Evolutionary conservation across 37 sponge, comb jelly and placozoan genomes (phyloP).

Genomic region (Lycopodina hypogea): DNA sequence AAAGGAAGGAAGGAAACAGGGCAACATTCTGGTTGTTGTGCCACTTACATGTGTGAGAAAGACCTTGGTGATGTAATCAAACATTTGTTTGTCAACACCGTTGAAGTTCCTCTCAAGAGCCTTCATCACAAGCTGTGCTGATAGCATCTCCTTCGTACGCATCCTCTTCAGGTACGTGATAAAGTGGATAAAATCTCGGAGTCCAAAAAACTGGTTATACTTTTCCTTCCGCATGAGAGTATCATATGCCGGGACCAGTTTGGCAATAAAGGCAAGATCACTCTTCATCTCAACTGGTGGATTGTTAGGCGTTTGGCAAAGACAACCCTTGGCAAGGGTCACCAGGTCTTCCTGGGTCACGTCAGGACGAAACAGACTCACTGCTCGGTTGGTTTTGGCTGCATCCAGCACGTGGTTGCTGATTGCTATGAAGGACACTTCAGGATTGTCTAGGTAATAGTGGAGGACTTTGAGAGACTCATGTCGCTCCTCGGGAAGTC

Average conservation of each 20-base stretch:
- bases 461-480: conserved; percentile 94
- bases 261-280: conserved; percentile 34
- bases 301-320: conserved; percentile 41
- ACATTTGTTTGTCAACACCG: conserved; percentile 55
- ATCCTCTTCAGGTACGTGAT: conserved; percentile 70
- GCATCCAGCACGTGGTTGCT: conserved; percentile 92
- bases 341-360: conserved; percentile 55
- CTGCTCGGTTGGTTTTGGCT: conserved; percentile 90
- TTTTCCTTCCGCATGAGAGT: conserved; percentile 36
- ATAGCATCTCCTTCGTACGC: conserved; percentile 30
- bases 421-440: conserved; percentile 92
- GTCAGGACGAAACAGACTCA: conserved; percentile 79
- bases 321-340: conserved; percentile 66
- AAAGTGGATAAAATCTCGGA: conserved; percentile 88
- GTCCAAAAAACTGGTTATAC: conserved; percentile 59
- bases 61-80: conserved; percentile 47
- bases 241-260: conserved; percentile 48
- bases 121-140: conserved; percentile 62
- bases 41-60: conserved; percentile 61
- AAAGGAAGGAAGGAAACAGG: no score
- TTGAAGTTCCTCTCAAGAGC: conserved; percentile 93
- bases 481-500: conserved; percentile 85
- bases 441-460: conserved; percentile 79
- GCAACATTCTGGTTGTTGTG: no score
- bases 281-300: conserved; percentile 60